phyloP scores from a whole-genome alignment of 2,888 invertebrate genomes.

The Hydrotaea cyrtoneurina region DNA sequence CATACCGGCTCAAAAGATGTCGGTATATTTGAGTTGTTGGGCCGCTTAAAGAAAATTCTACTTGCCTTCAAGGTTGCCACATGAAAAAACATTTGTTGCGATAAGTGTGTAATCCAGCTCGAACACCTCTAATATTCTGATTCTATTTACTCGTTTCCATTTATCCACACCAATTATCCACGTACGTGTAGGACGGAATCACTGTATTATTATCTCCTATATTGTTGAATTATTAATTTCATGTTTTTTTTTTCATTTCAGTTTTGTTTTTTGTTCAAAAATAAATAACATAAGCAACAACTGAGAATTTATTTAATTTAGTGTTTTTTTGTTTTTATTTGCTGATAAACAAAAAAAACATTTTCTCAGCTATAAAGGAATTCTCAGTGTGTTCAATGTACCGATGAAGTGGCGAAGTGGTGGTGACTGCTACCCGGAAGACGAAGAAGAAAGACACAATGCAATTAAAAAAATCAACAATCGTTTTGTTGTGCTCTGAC shows the following conservation, averaged over 20 bases:
- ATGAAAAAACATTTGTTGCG: too few relatives aligned
- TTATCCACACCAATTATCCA: too few relatives aligned
- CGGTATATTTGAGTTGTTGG: too few relatives aligned
- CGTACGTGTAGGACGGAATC: too few relatives aligned
- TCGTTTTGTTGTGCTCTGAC: not conserved
- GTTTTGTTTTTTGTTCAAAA: too few relatives aligned
- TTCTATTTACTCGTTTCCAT: too few relatives aligned
- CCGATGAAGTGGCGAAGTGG: not conserved
- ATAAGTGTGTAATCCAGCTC: too few relatives aligned
- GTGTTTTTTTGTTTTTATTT: not conserved
- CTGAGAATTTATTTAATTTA: not conserved
- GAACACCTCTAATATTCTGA: too few relatives aligned
- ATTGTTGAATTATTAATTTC: not conserved
- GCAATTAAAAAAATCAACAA: conserved; percentile 4
- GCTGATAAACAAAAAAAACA: not conserved
- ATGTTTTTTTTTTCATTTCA: not conserved
- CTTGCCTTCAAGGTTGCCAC: too few relatives aligned
- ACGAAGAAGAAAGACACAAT: not conserved
- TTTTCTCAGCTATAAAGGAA: not conserved
- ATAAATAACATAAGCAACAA: not conserved
- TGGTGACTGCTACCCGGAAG: not conserved
- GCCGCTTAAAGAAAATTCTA: too few relatives aligned
- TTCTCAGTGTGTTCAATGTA: not conserved
- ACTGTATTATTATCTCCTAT: too few relatives aligned
- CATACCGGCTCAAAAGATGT: too few relatives aligned